A percentile compares a stretch with the other conserved stretches of the same genome.
phyloP scores from a whole-genome alignment of 2,113 vertebrate genomes.

The Phrynocephalus versicolor region DNA sequence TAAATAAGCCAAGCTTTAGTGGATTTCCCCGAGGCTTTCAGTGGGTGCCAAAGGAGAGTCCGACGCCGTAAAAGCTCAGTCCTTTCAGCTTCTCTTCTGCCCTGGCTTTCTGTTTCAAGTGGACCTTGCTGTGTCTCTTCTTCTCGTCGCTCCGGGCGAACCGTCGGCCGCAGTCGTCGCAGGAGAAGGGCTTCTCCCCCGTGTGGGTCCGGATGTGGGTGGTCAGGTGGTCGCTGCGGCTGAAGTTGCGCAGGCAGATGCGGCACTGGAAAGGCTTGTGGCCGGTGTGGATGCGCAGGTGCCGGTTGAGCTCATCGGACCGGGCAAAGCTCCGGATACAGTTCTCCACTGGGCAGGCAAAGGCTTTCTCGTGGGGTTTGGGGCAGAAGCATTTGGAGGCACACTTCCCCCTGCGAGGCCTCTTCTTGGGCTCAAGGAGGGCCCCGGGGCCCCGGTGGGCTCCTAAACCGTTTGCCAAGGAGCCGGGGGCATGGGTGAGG shows the following conservation, averaged over 20 bases:
- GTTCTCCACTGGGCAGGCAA: slow-evolving; percentile 93
- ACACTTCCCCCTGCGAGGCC: slow-evolving; percentile 81
- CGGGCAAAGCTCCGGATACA: slow-evolving; percentile 94
- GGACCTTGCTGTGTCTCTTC: slow-evolving; percentile 94
- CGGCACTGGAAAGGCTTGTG: slow-evolving; percentile 99
- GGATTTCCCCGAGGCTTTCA: neutral
- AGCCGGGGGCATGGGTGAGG: slow-evolving; percentile 69
- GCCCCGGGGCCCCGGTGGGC: slow-evolving; percentile 73
- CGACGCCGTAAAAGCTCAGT: slow-evolving; percentile 77
- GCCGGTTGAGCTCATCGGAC: slow-evolving; percentile 94
- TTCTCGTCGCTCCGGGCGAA: slow-evolving; percentile 94
- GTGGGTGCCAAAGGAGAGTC: slow-evolving; percentile 76
- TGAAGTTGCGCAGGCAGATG: slow-evolving; percentile 96
- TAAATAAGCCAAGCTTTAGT: neutral
- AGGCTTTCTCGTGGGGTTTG: slow-evolving; percentile 91
- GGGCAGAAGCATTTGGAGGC: slow-evolving; percentile 86
- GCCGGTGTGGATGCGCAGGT: slow-evolving; percentile 96
- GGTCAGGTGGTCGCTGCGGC: slow-evolving; percentile 97
- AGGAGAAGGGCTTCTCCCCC: slow-evolving; percentile 96
- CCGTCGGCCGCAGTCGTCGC: slow-evolving; percentile 93
- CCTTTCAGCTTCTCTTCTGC: slow-evolving; percentile 92
- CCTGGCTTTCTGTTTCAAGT: slow-evolving; percentile 94
- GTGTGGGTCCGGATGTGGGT: slow-evolving; percentile 98
- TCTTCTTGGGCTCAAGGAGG: slow-evolving; percentile 76
- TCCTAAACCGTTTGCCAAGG: slow-evolving; percentile 75